Conservation (phyloP, 2,113 vertebrate genomes). For the Nematolebias whitei region DNA sequence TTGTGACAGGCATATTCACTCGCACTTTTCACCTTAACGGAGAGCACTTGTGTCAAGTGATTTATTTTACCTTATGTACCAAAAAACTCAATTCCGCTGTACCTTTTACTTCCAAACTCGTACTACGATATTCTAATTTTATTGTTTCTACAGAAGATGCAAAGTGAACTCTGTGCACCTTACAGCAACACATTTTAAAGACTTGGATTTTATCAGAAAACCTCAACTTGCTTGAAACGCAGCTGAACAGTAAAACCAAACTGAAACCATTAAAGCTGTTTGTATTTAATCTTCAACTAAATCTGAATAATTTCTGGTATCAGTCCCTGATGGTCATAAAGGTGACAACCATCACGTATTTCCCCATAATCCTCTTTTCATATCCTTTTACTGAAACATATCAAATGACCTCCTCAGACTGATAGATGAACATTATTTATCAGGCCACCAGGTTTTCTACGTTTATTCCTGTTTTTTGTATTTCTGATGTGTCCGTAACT, state of each 20-base stretch:
- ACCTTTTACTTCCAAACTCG: constrained; percentile 26
- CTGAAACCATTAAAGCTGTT: constrained; percentile 10
- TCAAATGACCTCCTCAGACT: constrained; percentile 1
- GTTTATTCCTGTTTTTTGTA: constrained; percentile 17
- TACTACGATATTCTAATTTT: neutral
- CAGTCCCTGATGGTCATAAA: no score
- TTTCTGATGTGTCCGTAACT: constrained; percentile 14
- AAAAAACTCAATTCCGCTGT: neutral
- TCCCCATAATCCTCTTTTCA: neutral
- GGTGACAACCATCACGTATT: no score
- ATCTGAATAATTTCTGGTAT: no score
- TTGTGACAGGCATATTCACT: no score
- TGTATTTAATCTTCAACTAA: neutral
- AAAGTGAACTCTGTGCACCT: constrained; percentile 3
- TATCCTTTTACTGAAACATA: constrained; percentile 13
- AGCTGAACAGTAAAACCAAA: constrained; percentile 6
- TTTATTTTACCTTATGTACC: neutral
- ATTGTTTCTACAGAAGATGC: neutral
- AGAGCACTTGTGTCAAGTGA: neutral
- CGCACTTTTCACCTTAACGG: no score
- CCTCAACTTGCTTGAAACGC: constrained; percentile 1
- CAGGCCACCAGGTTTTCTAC: constrained; percentile 33
- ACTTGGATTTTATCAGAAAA: constrained; percentile 7
- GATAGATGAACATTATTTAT: neutral
- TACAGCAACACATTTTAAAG: neutral